phyloP scores from a whole-genome alignment of 1,140 invertebrate species.

The Leptopilina clavipes region DNA sequence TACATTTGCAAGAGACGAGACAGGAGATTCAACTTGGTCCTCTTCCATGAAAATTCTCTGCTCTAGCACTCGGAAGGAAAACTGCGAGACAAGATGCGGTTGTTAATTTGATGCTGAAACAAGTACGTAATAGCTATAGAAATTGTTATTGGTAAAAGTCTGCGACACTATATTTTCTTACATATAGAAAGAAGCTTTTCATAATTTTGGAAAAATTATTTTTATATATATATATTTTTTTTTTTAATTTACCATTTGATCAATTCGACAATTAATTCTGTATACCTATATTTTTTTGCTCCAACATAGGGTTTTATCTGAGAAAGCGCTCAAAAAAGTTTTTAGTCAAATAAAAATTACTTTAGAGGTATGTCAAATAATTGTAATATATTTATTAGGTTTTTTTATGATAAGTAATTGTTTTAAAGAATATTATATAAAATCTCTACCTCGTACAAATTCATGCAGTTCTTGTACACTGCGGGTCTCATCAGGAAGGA shows the following conservation, averaged over 20 bases:
- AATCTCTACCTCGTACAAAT: background rate
- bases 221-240: no score
- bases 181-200: no score
- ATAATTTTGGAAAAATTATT: no score
- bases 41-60: conserved; percentile 50
- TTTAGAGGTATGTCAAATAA: no score
- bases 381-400: no score
- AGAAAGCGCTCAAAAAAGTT: no score
- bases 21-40: conserved; percentile 43
- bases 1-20: conserved; percentile 69
- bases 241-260: no score
- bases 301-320: no score
- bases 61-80: conserved; percentile 16
- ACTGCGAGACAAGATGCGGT: background rate
- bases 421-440: background rate
- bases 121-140: background rate
- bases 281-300: no score
- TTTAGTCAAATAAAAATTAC: no score
- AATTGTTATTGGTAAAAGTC: conserved; percentile 37
- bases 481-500: background rate
- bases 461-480: conserved; percentile 22
- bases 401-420: background rate
- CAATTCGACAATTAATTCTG: no score
- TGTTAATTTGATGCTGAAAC: background rate
- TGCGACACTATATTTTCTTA: background rate